These are phyloP conservation scores for Paramormyrops kingsleyae DNA, from an alignment of 2,113 vertebrate species.

Conservation along the genomic window DNA sequence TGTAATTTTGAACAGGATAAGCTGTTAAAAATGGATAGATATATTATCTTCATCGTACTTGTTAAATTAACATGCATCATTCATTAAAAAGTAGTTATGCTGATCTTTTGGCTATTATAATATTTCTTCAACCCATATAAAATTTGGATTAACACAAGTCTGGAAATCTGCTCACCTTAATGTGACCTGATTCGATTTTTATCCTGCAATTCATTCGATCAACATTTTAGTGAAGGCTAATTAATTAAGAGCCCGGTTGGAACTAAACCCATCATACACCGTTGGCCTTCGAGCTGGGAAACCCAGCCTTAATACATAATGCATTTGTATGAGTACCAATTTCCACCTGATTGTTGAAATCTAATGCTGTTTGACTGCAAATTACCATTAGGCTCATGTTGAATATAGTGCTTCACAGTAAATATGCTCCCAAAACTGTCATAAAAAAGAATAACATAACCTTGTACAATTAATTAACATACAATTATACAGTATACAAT, in stretches of 20 bases:
- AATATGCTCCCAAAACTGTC: neutral
- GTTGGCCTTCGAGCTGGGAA: neutral
- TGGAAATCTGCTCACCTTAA: neutral
- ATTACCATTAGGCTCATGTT: neutral
- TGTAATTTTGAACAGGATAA: neutral
- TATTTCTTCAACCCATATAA: neutral
- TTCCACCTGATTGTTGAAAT: neutral
- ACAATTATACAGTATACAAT: neutral
- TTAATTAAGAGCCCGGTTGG: neutral
- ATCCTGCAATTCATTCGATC: neutral
- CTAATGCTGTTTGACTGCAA: neutral
- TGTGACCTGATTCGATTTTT: neutral
- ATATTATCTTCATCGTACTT: neutral
- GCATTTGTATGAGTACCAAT: neutral
- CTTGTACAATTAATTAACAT: neutral
- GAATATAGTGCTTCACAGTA: neutral
- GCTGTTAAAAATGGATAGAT: neutral
- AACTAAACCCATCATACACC: neutral
- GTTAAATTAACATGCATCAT: neutral
- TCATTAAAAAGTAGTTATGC: slow-evolving; percentile 3
- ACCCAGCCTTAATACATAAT: neutral
- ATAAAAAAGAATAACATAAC: neutral
- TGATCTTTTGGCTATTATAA: neutral
- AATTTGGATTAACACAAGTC: neutral
- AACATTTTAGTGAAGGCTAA: neutral